phyloP scores from a whole-genome alignment of 2,113 vertebrate species.

The Apaloderma vittatum region DNA sequence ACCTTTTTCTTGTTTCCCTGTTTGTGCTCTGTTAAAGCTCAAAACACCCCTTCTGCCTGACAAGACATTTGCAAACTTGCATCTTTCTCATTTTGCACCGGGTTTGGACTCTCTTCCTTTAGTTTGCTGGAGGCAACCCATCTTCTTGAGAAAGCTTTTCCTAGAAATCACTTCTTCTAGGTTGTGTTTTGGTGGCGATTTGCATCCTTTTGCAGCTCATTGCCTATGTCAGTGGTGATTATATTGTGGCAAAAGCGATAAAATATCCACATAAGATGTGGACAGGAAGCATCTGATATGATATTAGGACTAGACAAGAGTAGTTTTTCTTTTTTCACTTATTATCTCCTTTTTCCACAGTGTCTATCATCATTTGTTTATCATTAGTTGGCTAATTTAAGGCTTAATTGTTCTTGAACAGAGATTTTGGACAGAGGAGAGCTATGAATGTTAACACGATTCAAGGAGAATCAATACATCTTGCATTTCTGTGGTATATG shows the following conservation, averaged over 20 bases:
- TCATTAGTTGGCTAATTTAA: conserved; percentile 20
- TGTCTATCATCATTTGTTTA: conserved; percentile 28
- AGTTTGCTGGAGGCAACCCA: background rate
- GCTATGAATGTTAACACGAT: background rate
- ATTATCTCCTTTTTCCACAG: background rate
- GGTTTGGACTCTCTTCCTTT: background rate
- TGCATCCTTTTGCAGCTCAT: background rate
- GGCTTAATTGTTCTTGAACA: background rate
- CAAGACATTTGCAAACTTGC: background rate
- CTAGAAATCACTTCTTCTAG: background rate
- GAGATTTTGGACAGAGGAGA: conserved; percentile 15
- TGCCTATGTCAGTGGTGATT: background rate
- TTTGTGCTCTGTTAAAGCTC: background rate
- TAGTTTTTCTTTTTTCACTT: background rate
- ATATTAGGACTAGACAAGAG: background rate
- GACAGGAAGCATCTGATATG: background rate
- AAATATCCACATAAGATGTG: background rate
- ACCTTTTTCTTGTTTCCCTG: background rate
- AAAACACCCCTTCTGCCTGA: background rate
- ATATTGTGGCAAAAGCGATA: background rate
- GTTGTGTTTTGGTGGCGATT: background rate
- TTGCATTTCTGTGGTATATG: background rate
- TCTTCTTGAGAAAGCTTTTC: background rate
- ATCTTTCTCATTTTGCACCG: background rate
- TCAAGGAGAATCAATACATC: background rate